Conservation (phyloP, 2,797 vertebrate genomes). For the Pogonophryne albipinna region DNA sequence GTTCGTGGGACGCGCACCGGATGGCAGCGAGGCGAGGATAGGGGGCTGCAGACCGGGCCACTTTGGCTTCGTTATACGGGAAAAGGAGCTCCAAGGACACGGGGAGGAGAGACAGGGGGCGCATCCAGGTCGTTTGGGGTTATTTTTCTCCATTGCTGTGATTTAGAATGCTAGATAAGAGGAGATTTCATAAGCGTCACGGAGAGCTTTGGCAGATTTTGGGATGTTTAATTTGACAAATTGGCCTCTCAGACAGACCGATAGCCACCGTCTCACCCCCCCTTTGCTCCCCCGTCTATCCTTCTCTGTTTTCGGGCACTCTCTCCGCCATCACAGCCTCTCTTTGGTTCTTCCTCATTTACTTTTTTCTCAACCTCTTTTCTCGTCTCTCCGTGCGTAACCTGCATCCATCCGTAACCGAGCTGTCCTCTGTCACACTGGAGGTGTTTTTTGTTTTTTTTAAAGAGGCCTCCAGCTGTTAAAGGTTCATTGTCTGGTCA, state of each 20-base stretch:
- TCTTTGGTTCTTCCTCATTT: constrained; percentile 9
- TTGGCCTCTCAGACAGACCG: constrained; percentile 61
- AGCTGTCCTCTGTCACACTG: not conserved
- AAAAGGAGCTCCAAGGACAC: constrained; percentile 72
- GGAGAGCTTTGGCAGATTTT: constrained; percentile 43
- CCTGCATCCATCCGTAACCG: constrained; percentile 25
- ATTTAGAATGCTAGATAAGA: constrained; percentile 1
- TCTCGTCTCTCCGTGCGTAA: constrained; percentile 42
- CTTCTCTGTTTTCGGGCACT: constrained; percentile 38
- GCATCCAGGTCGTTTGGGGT: constrained; percentile 41
- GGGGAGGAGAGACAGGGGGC: constrained; percentile 50
- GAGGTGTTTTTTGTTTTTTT: not conserved
- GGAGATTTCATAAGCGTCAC: constrained; percentile 5
- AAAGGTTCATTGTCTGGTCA: constrained; percentile 66
- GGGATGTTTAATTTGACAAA: constrained; percentile 66
- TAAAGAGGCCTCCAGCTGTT: constrained; percentile 62
- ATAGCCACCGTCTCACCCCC: constrained; percentile 33
- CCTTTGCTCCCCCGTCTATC: constrained; percentile 25
- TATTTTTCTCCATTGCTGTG: not conserved
- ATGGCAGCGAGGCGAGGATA: constrained; percentile 22
- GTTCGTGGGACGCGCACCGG: constrained; percentile 29
- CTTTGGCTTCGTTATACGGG: constrained; percentile 47
- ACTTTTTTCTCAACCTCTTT: not conserved
- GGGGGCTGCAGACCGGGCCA: constrained; percentile 52
- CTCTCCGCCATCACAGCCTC: constrained; percentile 47